Conservation (phyloP, 2,113 vertebrate genomes). For the Cinclus mexicanus region DNA sequence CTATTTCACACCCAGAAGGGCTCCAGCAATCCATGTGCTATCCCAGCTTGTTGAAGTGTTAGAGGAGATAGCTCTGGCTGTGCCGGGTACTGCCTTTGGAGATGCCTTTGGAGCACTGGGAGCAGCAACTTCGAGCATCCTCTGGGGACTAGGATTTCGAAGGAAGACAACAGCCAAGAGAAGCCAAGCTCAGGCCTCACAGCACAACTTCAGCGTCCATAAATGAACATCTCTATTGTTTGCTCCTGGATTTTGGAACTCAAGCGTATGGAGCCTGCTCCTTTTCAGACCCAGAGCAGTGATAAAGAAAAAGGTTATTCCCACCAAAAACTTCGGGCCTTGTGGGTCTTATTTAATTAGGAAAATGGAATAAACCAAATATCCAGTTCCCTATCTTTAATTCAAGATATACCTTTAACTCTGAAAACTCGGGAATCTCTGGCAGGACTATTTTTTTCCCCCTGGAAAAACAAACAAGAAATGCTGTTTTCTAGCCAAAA, state of each 20-base stretch:
- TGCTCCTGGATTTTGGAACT: neutral
- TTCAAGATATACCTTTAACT: slow-evolving; percentile 38
- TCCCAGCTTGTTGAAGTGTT: neutral
- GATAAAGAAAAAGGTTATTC: neutral
- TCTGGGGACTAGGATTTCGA: neutral
- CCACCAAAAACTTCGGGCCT: neutral
- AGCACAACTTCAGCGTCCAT: neutral
- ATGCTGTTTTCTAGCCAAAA: slow-evolving; percentile 30
- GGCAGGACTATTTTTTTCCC: neutral
- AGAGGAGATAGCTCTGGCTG: neutral
- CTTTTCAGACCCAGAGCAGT: neutral
- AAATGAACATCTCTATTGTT: neutral
- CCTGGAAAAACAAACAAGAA: slow-evolving; percentile 25
- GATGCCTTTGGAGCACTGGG: neutral
- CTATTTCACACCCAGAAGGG: slow-evolving; percentile 50
- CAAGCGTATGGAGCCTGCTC: neutral
- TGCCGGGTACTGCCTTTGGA: neutral
- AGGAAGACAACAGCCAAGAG: neutral
- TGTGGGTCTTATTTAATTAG: neutral
- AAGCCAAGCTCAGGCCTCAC: neutral
- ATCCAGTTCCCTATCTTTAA: neutral
- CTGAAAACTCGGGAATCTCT: neutral
- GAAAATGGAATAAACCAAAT: slow-evolving; percentile 1
- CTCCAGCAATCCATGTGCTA: neutral
- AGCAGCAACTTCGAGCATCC: neutral